Conservation (phyloP, 2,888 invertebrate genomes). For the Ectemnius continuus region DNA sequence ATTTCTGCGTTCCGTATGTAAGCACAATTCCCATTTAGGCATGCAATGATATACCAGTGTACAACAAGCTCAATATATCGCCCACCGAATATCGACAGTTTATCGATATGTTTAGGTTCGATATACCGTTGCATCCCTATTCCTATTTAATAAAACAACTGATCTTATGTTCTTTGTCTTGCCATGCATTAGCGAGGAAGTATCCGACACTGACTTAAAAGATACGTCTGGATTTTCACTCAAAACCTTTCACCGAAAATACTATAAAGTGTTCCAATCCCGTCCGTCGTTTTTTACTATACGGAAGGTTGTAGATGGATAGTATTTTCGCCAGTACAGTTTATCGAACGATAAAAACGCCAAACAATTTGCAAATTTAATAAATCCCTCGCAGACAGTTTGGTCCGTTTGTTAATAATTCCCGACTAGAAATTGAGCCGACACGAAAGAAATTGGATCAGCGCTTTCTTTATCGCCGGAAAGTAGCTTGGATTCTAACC, state of each 20-base stretch:
- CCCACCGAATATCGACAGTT: too few species aligned
- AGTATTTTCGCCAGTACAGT: conserved; percentile 1
- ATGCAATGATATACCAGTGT: too few species aligned
- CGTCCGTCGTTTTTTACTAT: background rate
- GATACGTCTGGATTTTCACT: background rate
- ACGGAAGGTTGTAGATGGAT: background rate
- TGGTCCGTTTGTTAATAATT: background rate
- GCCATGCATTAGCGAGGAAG: too few species aligned
- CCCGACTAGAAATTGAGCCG: background rate
- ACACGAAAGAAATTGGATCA: background rate
- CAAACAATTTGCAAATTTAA: background rate
- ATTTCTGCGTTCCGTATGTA: too few species aligned
- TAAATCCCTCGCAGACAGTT: background rate
- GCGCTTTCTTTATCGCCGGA: background rate
- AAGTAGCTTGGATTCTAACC: too few species aligned
- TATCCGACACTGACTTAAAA: too few species aligned
- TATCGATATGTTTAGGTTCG: too few species aligned
- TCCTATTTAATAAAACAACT: too few species aligned
- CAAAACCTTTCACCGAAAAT: background rate
- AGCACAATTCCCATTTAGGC: too few species aligned
- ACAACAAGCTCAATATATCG: too few species aligned
- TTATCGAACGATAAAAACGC: background rate
- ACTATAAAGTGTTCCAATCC: background rate
- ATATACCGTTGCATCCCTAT: too few species aligned
- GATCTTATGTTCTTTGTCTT: too few species aligned